Evolutionary conservation across 2,888 invertebrate species (phyloP).

Genomic region (Drosophila rubida): DNA sequence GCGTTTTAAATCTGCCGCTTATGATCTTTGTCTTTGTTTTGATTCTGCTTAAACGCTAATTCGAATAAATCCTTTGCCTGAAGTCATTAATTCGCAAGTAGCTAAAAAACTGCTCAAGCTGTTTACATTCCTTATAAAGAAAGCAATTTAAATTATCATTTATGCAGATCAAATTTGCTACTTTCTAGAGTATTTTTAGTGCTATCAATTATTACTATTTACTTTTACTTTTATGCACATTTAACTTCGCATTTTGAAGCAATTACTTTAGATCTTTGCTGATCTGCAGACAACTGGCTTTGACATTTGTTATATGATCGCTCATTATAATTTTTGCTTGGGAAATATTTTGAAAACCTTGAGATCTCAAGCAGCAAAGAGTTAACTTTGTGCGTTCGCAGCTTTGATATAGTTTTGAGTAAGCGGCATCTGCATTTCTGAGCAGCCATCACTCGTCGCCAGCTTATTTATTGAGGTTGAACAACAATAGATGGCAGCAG

Average conservation of each 20-base stretch:
- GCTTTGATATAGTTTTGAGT: not conserved
- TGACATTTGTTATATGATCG: no score
- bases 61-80: not conserved
- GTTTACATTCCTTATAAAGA: not conserved
- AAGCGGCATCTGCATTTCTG: constrained; percentile 1
- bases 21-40: constrained; percentile 1
- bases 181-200: no score
- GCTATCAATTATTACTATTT: no score
- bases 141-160: not conserved
- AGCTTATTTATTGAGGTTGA: constrained; percentile 17
- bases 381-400: not conserved
- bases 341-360: no score
- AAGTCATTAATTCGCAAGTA: not conserved
- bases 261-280: no score
- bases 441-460: not conserved
- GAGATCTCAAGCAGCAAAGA: not conserved
- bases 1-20: constrained; percentile 5
- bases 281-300: no score
- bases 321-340: no score
- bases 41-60: not conserved
- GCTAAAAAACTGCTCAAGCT: not conserved
- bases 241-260: no score
- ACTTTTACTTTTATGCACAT: no score
- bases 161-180: not conserved
- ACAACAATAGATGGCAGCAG: constrained; percentile 10